Conservation (phyloP, 1,140 invertebrate genomes). For the Aradophagus sp. region DNA sequence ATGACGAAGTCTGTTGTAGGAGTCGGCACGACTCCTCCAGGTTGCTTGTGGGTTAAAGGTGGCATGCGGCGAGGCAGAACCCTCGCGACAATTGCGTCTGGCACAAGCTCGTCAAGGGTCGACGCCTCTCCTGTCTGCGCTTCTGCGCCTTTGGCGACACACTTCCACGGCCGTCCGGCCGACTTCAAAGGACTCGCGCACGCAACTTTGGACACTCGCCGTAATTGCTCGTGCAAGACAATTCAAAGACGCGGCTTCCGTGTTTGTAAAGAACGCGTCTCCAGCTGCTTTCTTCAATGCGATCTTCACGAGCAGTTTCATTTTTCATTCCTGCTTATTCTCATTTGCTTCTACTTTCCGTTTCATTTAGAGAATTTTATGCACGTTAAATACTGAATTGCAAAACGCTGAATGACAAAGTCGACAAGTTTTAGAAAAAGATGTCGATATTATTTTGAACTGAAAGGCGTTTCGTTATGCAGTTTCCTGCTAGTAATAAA, state of each 20-base stretch:
- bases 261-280: conserved; percentile 17
- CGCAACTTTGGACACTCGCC: conserved; percentile 41
- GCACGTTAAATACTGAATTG: no score
- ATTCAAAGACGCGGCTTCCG: conserved; percentile 32
- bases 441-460: no score
- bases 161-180: conserved; percentile 74
- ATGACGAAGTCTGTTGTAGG: conserved; percentile 22
- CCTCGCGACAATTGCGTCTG: conserved; percentile 70
- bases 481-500: no score
- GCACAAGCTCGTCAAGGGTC: conserved; percentile 66
- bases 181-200: conserved; percentile 71
- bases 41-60: conserved; percentile 54
- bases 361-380: no score
- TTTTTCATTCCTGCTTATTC: conserved; percentile 38
- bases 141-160: conserved; percentile 79
- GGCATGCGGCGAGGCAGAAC: conserved; percentile 49
- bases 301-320: no score
- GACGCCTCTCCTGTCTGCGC: conserved; percentile 67
- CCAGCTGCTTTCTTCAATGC: no score
- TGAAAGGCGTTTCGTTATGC: no score
- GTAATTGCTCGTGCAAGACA: conserved; percentile 47
- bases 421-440: no score
- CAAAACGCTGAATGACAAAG: no score
- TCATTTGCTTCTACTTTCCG: no score
- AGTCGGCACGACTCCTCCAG: conserved; percentile 41